A percentile compares a stretch with the other conserved stretches of the same genome.
phyloP scores from a whole-genome alignment of 53 echinoderm and acorn worm species.

The Echinarachnius parma region DNA sequence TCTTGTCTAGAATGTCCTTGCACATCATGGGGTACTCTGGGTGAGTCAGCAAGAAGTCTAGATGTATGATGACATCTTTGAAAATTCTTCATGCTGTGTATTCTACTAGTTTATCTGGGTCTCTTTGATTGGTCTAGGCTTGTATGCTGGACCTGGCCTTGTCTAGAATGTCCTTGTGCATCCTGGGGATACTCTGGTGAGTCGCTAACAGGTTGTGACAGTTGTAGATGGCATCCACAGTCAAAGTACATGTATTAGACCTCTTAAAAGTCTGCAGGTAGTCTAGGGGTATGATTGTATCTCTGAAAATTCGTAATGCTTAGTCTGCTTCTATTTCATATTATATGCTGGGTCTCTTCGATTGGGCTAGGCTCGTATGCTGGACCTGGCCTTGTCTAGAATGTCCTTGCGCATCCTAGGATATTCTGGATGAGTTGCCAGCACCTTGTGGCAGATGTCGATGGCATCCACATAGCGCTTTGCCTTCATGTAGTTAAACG shows the following conservation, averaged over 20 bases:
- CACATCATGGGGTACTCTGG: too few species aligned
- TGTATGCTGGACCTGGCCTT: constrained; percentile 65
- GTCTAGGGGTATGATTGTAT: too few species aligned
- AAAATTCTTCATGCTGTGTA: not conserved
- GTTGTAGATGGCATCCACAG: constrained; percentile 87
- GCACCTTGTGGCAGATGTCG: constrained; percentile 87
- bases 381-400: constrained; percentile 79
- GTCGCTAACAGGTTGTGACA: constrained; percentile 79
- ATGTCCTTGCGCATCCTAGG: constrained; percentile 97
- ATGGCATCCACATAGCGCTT: constrained; percentile 93
- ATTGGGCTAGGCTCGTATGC: constrained; percentile 52
- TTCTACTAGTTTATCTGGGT: too few species aligned
- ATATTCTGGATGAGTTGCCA: constrained; percentile 78
- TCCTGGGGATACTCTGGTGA: constrained; percentile 81
- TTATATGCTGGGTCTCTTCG: not conserved
- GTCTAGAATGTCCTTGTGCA: constrained; percentile 94
- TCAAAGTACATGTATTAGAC: too few species aligned
- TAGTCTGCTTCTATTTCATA: too few species aligned
- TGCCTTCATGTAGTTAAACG: constrained; percentile 95
- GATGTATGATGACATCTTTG: not conserved
- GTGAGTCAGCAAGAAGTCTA: too few species aligned
- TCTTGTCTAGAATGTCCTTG: too few species aligned
- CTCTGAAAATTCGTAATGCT: too few species aligned
- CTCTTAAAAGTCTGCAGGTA: too few species aligned
- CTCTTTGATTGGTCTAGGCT: not conserved